Percentiles rank a stretch among this genome's conserved stretches.
Conservation (phyloP, 1,140 invertebrate genomes). For the Fopius arisanus region DNA sequence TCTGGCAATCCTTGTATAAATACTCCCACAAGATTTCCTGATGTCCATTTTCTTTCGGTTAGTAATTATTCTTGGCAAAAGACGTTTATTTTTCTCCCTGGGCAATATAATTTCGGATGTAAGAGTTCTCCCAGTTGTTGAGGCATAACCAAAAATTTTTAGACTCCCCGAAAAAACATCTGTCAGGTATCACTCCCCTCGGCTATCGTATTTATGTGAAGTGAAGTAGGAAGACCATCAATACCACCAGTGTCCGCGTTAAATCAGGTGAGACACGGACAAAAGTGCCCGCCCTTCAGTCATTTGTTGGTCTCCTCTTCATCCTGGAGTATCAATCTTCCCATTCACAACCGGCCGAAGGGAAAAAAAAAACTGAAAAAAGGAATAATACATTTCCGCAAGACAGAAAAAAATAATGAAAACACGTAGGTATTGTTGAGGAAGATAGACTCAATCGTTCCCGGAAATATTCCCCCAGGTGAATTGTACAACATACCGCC, state of each 20-base stretch:
- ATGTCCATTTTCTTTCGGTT: too few relatives aligned
- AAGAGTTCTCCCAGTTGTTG: constrained; percentile 24
- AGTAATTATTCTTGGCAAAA: too few relatives aligned
- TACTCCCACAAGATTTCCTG: too few relatives aligned
- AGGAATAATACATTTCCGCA: constrained; percentile 12
- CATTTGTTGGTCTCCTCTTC: background rate
- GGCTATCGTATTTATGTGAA: background rate
- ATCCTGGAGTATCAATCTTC: constrained; percentile 6
- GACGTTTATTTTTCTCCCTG: too few relatives aligned
- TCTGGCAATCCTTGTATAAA: too few relatives aligned
- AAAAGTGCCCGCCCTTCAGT: constrained; percentile 10
- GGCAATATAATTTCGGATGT: too few relatives aligned
- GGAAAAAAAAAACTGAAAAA: background rate
- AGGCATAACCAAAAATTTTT: constrained; percentile 48
- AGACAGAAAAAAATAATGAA: background rate
- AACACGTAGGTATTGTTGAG: background rate
- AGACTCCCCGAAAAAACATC: constrained; percentile 54
- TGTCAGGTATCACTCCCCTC: constrained; percentile 62
- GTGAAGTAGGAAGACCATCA: background rate
- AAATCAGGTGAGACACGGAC: constrained; percentile 57
- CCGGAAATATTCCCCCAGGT: background rate
- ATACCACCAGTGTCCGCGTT: constrained; percentile 50
- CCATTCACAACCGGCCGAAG: background rate
- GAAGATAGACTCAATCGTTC: background rate
- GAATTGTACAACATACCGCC: background rate